A percentile compares a stretch with the other conserved stretches of the same genome.
phyloP scores from a whole-genome alignment of 2,888 invertebrate species.

The Synergus itoensis region DNA sequence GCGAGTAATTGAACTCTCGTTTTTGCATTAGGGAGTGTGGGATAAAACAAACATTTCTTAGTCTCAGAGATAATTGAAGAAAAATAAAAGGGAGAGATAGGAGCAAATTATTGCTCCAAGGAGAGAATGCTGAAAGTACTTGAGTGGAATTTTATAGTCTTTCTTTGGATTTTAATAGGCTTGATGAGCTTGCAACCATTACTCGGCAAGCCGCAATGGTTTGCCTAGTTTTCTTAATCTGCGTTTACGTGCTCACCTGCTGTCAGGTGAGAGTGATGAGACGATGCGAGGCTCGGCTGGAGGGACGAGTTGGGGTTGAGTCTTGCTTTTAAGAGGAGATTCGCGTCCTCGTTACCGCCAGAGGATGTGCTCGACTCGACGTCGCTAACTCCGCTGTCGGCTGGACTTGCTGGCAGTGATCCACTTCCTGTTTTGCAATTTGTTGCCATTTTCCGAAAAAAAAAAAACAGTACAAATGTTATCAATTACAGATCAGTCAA shows the following conservation, averaged over 20 bases:
- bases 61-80: background rate
- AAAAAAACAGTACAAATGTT: background rate
- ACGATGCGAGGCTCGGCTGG: conserved; percentile 71
- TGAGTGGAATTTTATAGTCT: conserved; percentile 20
- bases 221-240: conserved; percentile 48
- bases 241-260: conserved; percentile 68
- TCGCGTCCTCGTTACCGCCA: conserved; percentile 79
- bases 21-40: background rate
- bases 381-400: conserved; percentile 98
- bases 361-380: conserved; percentile 95
- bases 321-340: conserved; percentile 86
- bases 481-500: background rate
- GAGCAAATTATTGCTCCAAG: background rate
- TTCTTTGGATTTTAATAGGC: conserved; percentile 1
- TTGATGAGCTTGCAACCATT: conserved; percentile 12
- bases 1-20: background rate
- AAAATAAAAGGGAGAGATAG: background rate
- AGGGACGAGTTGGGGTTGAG: conserved; percentile 85
- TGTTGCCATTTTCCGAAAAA: conserved; percentile 3
- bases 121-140: conserved; percentile 1
- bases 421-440: conserved; percentile 80
- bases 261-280: conserved; percentile 75
- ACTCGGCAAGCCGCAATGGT: background rate
- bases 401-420: conserved; percentile 97
- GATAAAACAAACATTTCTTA: conserved; percentile 5